Conservation (phyloP, 35 echinoderm and acorn worm genomes). For the Strongylocentrotus purpuratus region DNA sequence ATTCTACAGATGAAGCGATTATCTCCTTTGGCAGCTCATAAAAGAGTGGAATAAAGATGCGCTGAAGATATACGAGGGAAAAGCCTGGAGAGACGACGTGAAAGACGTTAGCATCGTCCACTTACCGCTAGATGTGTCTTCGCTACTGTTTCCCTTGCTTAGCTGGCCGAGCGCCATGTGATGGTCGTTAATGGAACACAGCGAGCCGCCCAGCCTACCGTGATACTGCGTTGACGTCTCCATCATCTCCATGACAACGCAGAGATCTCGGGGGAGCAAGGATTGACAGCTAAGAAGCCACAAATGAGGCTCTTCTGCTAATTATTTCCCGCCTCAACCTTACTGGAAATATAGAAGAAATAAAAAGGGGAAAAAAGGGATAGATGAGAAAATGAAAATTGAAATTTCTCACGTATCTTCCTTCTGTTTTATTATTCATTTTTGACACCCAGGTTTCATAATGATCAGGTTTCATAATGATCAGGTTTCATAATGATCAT, state of each 20-base stretch:
- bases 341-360: background rate
- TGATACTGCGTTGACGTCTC: conserved; percentile 53
- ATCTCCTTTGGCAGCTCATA: background rate
- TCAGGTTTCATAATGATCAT: too few species aligned
- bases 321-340: background rate
- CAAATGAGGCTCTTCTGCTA: background rate
- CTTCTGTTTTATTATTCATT: too few species aligned
- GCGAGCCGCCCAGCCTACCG: conserved; percentile 31
- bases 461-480: too few species aligned
- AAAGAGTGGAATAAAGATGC: background rate
- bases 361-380: background rate
- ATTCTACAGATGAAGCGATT: background rate
- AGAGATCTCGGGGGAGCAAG: background rate
- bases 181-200: conserved; percentile 33
- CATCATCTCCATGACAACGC: conserved; percentile 45
- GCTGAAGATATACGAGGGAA: background rate
- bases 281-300: background rate
- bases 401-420: too few species aligned
- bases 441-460: too few species aligned
- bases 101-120: background rate
- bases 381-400: too few species aligned
- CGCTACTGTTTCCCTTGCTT: conserved; percentile 41
- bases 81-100: background rate
- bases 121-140: conserved; percentile 46
- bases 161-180: conserved; percentile 25